phyloP scores from a whole-genome alignment of 2,797 vertebrate genomes.

The Eospalax fontanierii region DNA sequence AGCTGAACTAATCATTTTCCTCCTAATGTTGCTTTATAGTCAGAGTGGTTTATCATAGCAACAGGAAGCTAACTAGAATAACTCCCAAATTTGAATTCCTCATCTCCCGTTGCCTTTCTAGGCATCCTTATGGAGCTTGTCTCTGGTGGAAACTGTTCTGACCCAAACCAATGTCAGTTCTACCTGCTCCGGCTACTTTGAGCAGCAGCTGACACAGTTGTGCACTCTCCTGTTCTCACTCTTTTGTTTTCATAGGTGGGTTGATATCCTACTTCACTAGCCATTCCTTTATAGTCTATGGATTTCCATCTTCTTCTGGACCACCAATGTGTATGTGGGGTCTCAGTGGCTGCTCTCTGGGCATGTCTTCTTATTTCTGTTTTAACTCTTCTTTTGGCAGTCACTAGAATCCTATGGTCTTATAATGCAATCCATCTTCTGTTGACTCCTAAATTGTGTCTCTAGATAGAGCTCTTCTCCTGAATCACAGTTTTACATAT shows the following conservation, averaged over 20 bases:
- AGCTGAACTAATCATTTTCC: no score
- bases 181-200: background rate
- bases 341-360: background rate
- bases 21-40: no score
- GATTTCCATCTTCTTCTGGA: background rate
- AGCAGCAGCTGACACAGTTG: no score
- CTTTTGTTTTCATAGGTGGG: background rate
- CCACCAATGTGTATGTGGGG: no score
- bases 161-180: background rate
- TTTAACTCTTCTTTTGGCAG: background rate
- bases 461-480: background rate
- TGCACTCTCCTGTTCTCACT: background rate
- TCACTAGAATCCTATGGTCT: background rate
- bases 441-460: background rate
- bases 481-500: background rate
- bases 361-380: background rate
- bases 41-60: no score
- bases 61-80: no score
- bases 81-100: background rate
- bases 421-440: background rate
- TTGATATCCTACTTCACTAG: background rate
- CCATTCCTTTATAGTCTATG: background rate
- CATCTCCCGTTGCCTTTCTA: background rate
- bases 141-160: background rate
- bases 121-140: background rate